Percentiles rank a stretch among this genome's conserved stretches.
phyloP scores from a whole-genome alignment of 37 sponge, comb jelly and placozoan genomes.

The Beroe forskalii region DNA sequence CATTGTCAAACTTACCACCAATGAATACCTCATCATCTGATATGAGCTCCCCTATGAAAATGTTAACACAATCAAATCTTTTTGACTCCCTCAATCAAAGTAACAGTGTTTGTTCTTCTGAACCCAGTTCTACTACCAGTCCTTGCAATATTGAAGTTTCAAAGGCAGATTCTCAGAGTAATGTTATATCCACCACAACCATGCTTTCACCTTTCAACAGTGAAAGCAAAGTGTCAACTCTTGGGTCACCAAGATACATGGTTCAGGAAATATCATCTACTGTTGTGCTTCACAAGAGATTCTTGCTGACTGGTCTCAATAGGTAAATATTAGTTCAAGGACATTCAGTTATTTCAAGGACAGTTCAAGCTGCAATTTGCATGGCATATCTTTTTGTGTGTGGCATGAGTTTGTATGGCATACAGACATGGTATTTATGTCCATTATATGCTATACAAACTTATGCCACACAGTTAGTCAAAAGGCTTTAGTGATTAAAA shows the following conservation, averaged over 20 bases:
- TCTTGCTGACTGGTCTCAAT: conserved; percentile 19
- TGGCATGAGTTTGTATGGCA: too few species aligned
- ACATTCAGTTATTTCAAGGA: too few species aligned
- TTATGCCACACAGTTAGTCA: too few species aligned
- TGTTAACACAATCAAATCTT: conserved; percentile 1
- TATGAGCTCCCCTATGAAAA: neutral
- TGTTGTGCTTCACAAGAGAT: neutral
- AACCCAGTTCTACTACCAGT: neutral
- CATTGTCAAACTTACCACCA: neutral
- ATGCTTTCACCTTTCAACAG: neutral
- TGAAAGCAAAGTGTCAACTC: conserved; percentile 29
- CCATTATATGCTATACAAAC: too few species aligned
- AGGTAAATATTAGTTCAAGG: neutral
- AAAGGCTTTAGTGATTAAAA: too few species aligned
- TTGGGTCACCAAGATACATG: conserved; percentile 53
- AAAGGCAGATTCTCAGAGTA: conserved; percentile 55
- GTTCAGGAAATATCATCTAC: conserved; percentile 40
- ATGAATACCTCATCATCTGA: neutral
- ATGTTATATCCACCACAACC: conserved; percentile 32
- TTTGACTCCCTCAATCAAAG: neutral
- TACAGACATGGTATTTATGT: too few species aligned
- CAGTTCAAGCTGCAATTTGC: too few species aligned
- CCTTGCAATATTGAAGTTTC: conserved; percentile 34
- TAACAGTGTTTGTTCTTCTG: too few species aligned
- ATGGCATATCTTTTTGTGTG: too few species aligned